Conservation (phyloP, 2,113 vertebrate species). For the Herpetotheres cachinnans region DNA sequence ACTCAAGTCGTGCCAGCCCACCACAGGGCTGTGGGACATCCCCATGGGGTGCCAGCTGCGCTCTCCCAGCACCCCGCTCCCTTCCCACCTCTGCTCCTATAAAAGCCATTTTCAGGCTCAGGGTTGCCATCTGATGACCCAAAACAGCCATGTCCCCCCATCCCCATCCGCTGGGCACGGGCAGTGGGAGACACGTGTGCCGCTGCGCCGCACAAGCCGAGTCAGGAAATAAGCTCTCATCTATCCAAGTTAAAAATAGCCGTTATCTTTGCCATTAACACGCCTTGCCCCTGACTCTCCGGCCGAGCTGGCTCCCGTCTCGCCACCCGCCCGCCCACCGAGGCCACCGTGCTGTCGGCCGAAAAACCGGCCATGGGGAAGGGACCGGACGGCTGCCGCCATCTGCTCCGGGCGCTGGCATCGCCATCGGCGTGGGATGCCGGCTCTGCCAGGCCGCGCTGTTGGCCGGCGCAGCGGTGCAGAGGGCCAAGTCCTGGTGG, state of each 20-base stretch:
- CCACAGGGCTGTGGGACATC: rapidly evolving
- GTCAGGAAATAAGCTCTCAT: slow-evolving; percentile 43
- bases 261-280: neutral
- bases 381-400: neutral
- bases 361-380: rapidly evolving
- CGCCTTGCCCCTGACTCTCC: neutral
- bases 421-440: neutral
- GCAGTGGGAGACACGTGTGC: neutral
- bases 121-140: neutral
- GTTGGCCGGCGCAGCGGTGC: rapidly evolving
- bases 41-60: rapidly evolving
- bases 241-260: slow-evolving; percentile 42
- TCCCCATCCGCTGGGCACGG: neutral
- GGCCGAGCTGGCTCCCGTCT: neutral
- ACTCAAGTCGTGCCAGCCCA: neutral
- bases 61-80: rapidly evolving
- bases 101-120: neutral
- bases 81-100: neutral
- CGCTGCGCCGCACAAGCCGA: neutral
- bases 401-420: neutral
- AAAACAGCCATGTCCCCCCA: rapidly evolving
- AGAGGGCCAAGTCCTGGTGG: neutral
- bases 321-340: rapidly evolving
- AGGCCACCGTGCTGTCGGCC: neutral
- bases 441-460: neutral